Base-by-base conservation (phyloP, 2,888 invertebrate genomes). In the Tortricodes alternella region DNA sequence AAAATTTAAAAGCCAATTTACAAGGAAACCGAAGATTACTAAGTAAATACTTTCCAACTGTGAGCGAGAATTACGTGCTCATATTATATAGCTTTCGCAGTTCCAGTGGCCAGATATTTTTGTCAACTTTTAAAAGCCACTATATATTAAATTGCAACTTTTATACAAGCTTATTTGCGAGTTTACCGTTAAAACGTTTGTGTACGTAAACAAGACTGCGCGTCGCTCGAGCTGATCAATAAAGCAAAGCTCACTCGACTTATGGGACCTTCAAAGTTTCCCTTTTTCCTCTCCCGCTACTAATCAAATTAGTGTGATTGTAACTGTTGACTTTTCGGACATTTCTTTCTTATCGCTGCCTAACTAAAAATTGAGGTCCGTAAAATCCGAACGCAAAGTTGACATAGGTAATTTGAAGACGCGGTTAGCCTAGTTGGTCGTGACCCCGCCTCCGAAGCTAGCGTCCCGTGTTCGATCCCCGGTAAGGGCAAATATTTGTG, bases 201-300 rank as follows among this genome's bases (percentile, higher is more conserved):
- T 37, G 13, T 32, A 37, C 58, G 53, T 49, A 60, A 61, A 64
- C 60, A 53, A 63, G 59, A 46, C 11, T 27, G 23, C 41, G 51
- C 32, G 57, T 56, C n/a, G 43, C 58, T 56, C 59, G 52, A 32
- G 49, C 56, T 58, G 64, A 70, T 73, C 76, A 63, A 75, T 74
- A 72, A 71, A 71, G 66, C 68, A 68, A 66, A 70, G 64, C 64
- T 65, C 46, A 59, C 59, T 34, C 51, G 68, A 71, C 59, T 71
- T 69, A 46, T 52, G 51, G 51, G 58, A 38, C 71, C 71, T 73
- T 69, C 62, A 59, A 71, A 73, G 65, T 71, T 71, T n/a, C n/a
- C 57, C 56, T 53, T 50, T 55, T 64, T 66, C 60, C 61, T 57
- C 61, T 59, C 57, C 35, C 44, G 64, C 62, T 62, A 61, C 65